phyloP scores from a whole-genome alignment of 2,888 invertebrate genomes.

The Sycophila texana region DNA sequence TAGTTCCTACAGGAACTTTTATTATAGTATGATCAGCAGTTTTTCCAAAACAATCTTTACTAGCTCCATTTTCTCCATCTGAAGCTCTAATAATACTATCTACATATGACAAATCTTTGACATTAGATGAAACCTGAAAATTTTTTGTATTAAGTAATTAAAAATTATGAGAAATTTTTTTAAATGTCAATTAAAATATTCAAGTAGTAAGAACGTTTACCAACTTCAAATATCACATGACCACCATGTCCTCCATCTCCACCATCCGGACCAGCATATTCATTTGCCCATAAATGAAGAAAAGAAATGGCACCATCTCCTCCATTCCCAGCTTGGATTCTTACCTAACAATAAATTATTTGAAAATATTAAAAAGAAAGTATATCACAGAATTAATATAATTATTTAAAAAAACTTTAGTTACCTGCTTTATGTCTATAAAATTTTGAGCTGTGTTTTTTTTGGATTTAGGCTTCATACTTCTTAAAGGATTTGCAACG shows the following conservation, averaged over 20 bases:
- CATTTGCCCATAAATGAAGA: constrained; percentile 87
- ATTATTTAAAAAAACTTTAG: neutral
- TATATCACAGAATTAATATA: constrained; percentile 18
- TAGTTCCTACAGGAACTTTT: constrained; percentile 89
- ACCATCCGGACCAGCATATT: constrained; percentile 95
- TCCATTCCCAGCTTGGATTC: constrained; percentile 89
- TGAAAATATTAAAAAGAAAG: constrained; percentile 10
- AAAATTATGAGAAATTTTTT: no score
- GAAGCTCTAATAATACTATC: constrained; percentile 79
- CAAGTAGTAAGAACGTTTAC: constrained; percentile 42
- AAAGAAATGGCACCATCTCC: constrained; percentile 96
- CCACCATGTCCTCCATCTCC: constrained; percentile 98
- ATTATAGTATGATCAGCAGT: constrained; percentile 84
- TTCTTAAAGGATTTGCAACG: constrained; percentile 65
- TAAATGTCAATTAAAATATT: constrained; percentile 6
- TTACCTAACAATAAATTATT: constrained; percentile 74
- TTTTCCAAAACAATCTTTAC: constrained; percentile 89
- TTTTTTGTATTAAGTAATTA: neutral
- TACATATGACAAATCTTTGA: constrained; percentile 85
- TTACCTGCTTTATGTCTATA: constrained; percentile 70
- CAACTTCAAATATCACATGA: constrained; percentile 89
- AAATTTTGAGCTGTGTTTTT: constrained; percentile 61
- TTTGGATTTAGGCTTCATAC: constrained; percentile 65
- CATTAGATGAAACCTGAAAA: constrained; percentile 79
- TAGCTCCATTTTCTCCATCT: constrained; percentile 84